phyloP scores from a whole-genome alignment of 2,113 vertebrate species.

The Benitochromis conjunctus region DNA sequence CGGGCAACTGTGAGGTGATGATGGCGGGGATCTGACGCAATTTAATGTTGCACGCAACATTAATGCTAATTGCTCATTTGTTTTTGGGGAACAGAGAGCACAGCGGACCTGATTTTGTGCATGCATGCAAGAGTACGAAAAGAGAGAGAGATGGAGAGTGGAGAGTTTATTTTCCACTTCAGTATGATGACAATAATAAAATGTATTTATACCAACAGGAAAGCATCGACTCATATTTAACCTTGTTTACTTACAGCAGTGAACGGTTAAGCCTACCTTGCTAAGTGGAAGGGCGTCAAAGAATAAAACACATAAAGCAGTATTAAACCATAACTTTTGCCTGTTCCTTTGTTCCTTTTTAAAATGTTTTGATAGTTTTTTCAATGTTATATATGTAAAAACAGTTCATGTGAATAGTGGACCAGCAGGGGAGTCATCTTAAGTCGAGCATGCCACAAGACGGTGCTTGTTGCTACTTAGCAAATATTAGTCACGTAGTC shows the following conservation, averaged over 20 bases:
- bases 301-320: background rate
- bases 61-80: fast-evolving
- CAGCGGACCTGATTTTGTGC: background rate
- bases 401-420: background rate
- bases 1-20: fast-evolving
- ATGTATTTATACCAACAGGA: background rate
- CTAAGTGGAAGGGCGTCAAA: background rate
- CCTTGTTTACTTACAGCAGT: background rate
- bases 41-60: background rate
- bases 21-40: background rate
- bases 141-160: background rate
- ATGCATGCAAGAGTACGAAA: fast-evolving
- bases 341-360: background rate
- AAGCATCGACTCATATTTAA: background rate
- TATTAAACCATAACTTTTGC: fast-evolving
- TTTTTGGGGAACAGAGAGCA: background rate
- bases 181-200: background rate
- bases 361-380: fast-evolving
- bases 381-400: background rate
- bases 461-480: background rate
- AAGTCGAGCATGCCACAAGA: background rate
- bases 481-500: background rate
- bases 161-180: background rate
- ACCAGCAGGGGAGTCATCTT: background rate
- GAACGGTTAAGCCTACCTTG: background rate